These are phyloP conservation scores for Capreolus pygargus DNA, from an alignment of 2,113 vertebrate species.

Conservation along the genomic window DNA sequence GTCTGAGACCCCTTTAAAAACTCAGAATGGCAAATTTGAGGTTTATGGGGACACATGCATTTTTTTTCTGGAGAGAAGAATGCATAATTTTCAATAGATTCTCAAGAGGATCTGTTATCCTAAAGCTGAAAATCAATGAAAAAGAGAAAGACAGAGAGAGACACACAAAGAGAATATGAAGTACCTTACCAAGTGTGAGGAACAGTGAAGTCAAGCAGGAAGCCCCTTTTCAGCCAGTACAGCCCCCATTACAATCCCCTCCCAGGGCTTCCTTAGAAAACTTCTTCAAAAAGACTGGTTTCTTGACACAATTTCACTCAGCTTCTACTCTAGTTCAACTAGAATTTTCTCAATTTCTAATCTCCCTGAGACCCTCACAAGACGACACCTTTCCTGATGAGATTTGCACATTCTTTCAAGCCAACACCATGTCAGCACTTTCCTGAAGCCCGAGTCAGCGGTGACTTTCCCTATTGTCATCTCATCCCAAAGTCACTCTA, in stretches of 20 bases:
- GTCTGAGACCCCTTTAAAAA: not conserved
- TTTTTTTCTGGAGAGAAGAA: not conserved
- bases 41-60: not conserved
- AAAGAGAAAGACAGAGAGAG: not conserved
- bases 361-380: not conserved
- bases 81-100: not conserved
- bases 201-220: not conserved
- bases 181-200: rapidly evolving
- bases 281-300: not conserved
- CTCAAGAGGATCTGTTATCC: not conserved
- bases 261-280: no score
- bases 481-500: not conserved
- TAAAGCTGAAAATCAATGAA: not conserved
- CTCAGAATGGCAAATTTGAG: not conserved
- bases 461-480: no score
- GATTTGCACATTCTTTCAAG: not conserved
- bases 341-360: not conserved
- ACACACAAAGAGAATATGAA: no score
- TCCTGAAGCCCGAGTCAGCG: no score
- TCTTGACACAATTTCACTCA: not conserved
- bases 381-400: not conserved
- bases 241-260: rapidly evolving
- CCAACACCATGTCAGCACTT: not conserved
- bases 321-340: not conserved
- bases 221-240: no score